Base-by-base conservation (phyloP, 2,113 vertebrate species). In the Prietella phreatophila region DNA sequence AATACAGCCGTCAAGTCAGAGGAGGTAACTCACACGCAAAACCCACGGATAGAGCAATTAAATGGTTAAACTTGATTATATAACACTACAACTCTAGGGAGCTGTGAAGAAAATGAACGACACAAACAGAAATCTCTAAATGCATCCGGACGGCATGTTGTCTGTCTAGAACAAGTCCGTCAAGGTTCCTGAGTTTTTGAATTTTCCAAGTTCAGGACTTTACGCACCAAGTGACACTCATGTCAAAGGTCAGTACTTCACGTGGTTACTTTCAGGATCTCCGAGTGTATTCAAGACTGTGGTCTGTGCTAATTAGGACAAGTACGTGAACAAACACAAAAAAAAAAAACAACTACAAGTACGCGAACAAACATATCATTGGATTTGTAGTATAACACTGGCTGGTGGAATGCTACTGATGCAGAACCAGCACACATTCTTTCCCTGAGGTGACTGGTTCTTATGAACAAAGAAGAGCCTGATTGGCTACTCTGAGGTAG, bases 361-460 rank as follows among this genome's bases (percentile, higher is more conserved):
- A 42, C 2, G 17, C 55, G 14, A n/a, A 53, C n/a, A 27, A 50
- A 82, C 25, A 83, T 67, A 4, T n/a, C 22, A 67, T n/a, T 15
- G 8, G 27, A 82, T 87, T n/a, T 39, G 36, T 61, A 61, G 53
- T 9, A 22, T 50, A 6, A 69, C 47, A 55, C 47, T 85, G 76
- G 84, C 84, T 85, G 67, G 84, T 61, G 55, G 80, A 42, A 83
- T 36, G 56, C 81, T 65, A n/a, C 8, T 22, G 67, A 33, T 61
- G 27, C 27, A 61, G 17, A 33, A 56, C 60, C 60, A 75, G 63
- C 50, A 17, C 82, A 50, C 30, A 56, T 67, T 60, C 47, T 88
- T 73, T 85, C 79, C 89, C 88, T 82, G 87, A 89, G 82, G 83
- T 85, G 17, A 58, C 78, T 88, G 56, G 63, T 67, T 83, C 69